Evolutionary conservation across 2,888 invertebrate genomes (phyloP), one percentile per base, ranked within the genome.

Genomic region (Drosophila cracens): DNA sequence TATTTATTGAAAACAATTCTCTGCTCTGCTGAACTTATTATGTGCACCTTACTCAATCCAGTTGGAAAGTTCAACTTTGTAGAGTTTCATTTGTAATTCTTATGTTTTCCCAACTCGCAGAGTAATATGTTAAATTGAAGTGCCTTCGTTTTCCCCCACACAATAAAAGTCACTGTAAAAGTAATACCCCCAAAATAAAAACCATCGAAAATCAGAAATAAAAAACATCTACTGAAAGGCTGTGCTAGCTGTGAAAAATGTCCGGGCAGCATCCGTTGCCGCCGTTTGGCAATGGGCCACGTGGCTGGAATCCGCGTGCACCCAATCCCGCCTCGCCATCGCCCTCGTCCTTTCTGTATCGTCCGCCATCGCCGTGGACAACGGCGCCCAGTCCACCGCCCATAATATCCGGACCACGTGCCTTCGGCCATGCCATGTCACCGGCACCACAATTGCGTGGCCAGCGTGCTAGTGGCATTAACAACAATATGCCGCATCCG

Each of bases 331-430:
- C 91, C 72, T 90, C 92, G 11, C 90, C 92, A 33, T 93, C 94
- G 90, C 95, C 95, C 58, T 94, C 95, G 49, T 94, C 94, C 4
- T 94, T 95, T 76, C 95, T 95, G 87, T 96, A 95, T 93, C 95
- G 96, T 40, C 95, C 96, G 38, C 95, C 96, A 18, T 96, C 96
- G 43, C 96, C 97, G 57, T 96, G 96, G 94, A 92, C 84, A 54
- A 88, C 93, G 33, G 93, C 95, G 11, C 95, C 96, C 2, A 95
- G 96, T 81, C 96, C 96, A 1, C 96, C 96, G n/a, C 96, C 96
- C 5, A 94, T 95, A 73, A 95, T 96, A 84, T 95, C 95, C 57
- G 95, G 95, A 54, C 95, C 95, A 29, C 93, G 95, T 78, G 87
- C 92, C 29, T 90, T 87, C 63, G 83, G 81, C 38, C 93, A 92